A percentile compares a stretch with the other conserved stretches of the same genome.
phyloP scores from a whole-genome alignment of 2,888 invertebrate genomes.

The Tryphoninae sp. region DNA sequence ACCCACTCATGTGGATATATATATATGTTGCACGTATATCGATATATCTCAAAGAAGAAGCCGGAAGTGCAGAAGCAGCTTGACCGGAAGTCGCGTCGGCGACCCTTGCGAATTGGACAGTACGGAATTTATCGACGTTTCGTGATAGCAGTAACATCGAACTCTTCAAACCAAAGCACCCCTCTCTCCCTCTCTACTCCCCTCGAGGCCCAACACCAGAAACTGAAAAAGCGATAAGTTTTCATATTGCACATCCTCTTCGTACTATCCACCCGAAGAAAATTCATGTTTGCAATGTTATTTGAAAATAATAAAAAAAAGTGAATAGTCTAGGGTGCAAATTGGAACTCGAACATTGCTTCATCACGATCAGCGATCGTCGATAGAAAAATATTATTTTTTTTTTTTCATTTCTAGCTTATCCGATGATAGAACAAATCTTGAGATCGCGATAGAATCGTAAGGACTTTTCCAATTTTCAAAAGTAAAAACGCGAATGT shows the following conservation, averaged over 20 bases:
- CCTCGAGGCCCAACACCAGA: background rate
- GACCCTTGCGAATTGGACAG: constrained; percentile 51
- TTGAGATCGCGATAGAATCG: no score
- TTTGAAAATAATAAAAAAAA: background rate
- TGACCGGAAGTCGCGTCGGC: constrained; percentile 52
- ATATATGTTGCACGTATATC: background rate
- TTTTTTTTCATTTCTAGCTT: no score
- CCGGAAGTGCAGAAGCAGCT: constrained; percentile 52
- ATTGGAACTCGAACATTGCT: no score
- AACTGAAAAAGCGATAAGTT: background rate
- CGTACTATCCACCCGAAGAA: background rate
- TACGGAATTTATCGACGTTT: constrained; percentile 53
- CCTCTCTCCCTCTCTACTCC: background rate
- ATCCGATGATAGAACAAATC: no score
- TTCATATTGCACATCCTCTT: background rate
- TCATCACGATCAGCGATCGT: no score
- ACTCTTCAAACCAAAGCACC: constrained; percentile 11
- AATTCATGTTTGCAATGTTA: background rate
- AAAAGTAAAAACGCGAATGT: no score
- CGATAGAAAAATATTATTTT: no score
- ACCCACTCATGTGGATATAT: background rate
- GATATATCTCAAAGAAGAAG: constrained; percentile 27
- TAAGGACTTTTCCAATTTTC: no score
- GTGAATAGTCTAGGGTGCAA: background rate
- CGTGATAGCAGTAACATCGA: constrained; percentile 38